Evolutionary conservation across 2,797 vertebrate species (phyloP).

Genomic region (Monodelphis domestica): DNA sequence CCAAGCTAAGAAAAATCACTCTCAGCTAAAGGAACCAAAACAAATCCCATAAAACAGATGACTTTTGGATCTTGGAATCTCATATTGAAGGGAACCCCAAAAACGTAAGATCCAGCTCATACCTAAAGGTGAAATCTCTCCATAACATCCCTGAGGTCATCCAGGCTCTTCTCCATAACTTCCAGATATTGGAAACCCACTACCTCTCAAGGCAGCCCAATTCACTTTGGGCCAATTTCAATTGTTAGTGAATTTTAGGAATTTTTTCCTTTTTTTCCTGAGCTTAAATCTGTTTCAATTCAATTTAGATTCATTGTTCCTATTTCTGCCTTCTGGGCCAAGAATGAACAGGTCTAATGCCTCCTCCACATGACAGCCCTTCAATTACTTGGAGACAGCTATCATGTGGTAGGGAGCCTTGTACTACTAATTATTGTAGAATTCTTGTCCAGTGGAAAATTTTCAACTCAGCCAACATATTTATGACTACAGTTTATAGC

Average conservation of each 20-base stretch:
- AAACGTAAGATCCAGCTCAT: not conserved
- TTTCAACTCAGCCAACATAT: slow-evolving; percentile 41
- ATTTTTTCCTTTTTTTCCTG: not conserved
- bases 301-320: not conserved
- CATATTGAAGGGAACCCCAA: not conserved
- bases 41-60: not conserved
- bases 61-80: not conserved
- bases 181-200: not conserved
- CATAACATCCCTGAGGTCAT: not conserved
- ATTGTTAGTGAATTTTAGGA: not conserved
- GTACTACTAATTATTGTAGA: slow-evolving; percentile 1
- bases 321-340: not conserved
- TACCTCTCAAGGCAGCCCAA: not conserved
- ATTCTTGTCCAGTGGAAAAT: slow-evolving; percentile 13
- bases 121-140: not conserved
- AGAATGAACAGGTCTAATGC: not conserved
- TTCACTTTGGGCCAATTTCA: not conserved
- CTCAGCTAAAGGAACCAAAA: not conserved
- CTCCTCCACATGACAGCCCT: slow-evolving; percentile 6
- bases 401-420: not conserved
- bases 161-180: not conserved
- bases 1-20: not conserved
- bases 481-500: slow-evolving; percentile 12
- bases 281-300: not conserved
- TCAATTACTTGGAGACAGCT: not conserved